These are phyloP conservation scores for Gymnosoma rotundatum DNA, from an alignment of 2,888 invertebrate genomes.

Conservation along the genomic window DNA sequence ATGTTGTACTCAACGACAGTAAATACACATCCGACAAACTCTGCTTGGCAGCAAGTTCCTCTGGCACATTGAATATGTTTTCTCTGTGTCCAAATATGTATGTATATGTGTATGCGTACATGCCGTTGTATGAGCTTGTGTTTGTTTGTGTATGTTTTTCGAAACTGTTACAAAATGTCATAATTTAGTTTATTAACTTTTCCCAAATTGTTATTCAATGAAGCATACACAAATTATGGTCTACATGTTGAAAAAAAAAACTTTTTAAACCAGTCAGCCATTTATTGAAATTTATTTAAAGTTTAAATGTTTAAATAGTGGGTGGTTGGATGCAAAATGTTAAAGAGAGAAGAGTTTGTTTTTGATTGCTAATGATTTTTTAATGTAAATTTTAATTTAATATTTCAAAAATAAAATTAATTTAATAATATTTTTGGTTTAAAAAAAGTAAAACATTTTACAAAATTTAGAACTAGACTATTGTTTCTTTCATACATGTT, in stretches of 20 bases:
- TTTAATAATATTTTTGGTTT: too few species aligned
- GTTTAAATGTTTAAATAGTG: conserved; percentile 8
- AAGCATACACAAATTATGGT: conserved; percentile 63
- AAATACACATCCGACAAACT: too few species aligned
- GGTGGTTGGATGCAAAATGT: background rate
- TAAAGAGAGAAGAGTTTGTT: conserved; percentile 14
- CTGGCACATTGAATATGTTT: too few species aligned
- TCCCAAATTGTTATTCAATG: conserved; percentile 67
- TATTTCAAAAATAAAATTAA: too few species aligned
- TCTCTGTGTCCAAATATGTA: background rate
- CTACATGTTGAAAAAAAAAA: conserved; percentile 12
- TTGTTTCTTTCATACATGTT: too few species aligned
- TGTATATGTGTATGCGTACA: background rate
- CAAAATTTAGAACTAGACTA: too few species aligned
- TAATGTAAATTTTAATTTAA: too few species aligned
- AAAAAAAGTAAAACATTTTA: too few species aligned
- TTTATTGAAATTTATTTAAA: conserved; percentile 53
- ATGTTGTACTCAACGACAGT: too few species aligned
- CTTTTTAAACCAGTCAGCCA: conserved; percentile 41
- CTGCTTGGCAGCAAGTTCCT: too few species aligned
- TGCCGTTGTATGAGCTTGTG: background rate
- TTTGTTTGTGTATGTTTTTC: conserved; percentile 8
- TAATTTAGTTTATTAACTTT: conserved; percentile 73
- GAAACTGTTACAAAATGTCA: conserved; percentile 71
- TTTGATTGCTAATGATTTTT: conserved; percentile 45